Conservation (phyloP, 2,888 invertebrate species). For the Helleia helle region DNA sequence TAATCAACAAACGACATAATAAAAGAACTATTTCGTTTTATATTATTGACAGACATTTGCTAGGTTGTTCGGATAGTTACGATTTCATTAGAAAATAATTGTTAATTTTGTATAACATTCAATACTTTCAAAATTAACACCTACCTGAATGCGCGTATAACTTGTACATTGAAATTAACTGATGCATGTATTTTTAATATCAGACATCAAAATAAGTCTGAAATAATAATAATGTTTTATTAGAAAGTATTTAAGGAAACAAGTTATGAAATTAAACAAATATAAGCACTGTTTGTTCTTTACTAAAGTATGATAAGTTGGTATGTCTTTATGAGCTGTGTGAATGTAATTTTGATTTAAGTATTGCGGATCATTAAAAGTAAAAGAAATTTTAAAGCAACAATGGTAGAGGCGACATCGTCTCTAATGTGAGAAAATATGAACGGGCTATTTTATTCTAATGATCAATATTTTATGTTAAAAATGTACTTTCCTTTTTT, state of each 20-base stretch:
- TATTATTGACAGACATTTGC: too few species aligned
- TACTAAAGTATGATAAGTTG: background rate
- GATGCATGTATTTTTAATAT: too few species aligned
- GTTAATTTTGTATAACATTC: too few species aligned
- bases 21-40: too few species aligned
- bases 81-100: too few species aligned
- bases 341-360: conserved; percentile 8
- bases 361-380: conserved; percentile 5
- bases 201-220: too few species aligned
- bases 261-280: background rate
- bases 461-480: conserved; percentile 1
- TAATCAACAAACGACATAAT: too few species aligned
- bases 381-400: conserved; percentile 2
- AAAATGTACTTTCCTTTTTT: conserved; percentile 17
- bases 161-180: too few species aligned
- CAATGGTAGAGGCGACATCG: conserved; percentile 4
- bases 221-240: too few species aligned
- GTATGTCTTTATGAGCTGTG: conserved; percentile 1
- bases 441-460: conserved; percentile 5
- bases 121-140: too few species aligned
- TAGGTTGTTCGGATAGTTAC: too few species aligned
- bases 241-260: background rate
- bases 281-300: background rate
- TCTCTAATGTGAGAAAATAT: conserved; percentile 6
- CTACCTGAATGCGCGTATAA: too few species aligned